Evolutionary conservation across 1,140 invertebrate genomes (phyloP).

Genomic region (Lucilia sericata): DNA sequence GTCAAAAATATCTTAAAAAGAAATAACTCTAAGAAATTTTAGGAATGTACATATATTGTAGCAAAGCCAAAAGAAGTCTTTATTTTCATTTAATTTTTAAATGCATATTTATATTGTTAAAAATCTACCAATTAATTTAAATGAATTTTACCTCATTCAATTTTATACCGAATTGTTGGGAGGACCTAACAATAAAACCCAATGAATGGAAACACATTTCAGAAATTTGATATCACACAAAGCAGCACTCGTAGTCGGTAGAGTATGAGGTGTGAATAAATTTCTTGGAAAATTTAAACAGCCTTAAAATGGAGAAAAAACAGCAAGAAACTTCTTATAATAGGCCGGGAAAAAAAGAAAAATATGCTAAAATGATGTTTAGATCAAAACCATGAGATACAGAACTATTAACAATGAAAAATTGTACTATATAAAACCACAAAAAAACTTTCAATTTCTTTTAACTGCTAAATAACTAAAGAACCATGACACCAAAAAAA

Average conservation of each 20-base stretch:
- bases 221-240: conserved; percentile 10
- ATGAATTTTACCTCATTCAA: neutral
- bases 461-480: too few species aligned
- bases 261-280: neutral
- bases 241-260: neutral
- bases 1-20: too few species aligned
- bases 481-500: too few species aligned
- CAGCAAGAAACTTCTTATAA: neutral
- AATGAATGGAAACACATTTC: neutral
- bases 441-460: too few species aligned
- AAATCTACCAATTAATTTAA: conserved; percentile 1
- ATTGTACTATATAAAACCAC: too few species aligned
- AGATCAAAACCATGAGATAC: neutral
- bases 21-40: too few species aligned
- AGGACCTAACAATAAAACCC: neutral
- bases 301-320: neutral
- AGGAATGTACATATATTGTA: too few species aligned
- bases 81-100: too few species aligned
- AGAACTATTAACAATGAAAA: too few species aligned
- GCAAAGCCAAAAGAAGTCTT: too few species aligned
- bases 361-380: neutral
- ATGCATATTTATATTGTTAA: neutral
- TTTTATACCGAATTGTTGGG: neutral
- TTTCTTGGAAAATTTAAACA: conserved; percentile 1
- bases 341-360: neutral